phyloP scores from a whole-genome alignment of 2,797 vertebrate species.

The Tachyglossus aculeatus region DNA sequence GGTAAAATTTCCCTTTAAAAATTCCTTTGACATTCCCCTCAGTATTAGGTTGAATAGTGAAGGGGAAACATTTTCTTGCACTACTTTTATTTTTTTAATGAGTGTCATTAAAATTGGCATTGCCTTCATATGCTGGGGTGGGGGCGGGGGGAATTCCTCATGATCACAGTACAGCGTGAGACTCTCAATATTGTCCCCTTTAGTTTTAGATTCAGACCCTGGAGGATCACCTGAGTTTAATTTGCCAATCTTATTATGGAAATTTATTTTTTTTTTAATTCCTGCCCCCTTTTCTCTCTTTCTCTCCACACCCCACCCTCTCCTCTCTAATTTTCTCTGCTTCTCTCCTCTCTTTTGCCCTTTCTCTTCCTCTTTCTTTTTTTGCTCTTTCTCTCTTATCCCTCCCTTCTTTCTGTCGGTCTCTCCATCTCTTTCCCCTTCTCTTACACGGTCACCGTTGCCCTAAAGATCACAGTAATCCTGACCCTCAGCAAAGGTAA shows the following conservation, averaged over 20 bases:
- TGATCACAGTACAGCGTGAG: background rate
- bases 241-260: constrained; percentile 44
- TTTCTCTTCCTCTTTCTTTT: no score
- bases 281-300: no score
- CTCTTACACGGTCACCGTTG: constrained; percentile 18
- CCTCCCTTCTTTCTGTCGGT: no score
- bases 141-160: background rate
- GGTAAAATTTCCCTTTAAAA: background rate
- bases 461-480: constrained; percentile 40
- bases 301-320: no score
- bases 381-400: background rate
- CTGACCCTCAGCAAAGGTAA: background rate
- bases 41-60: constrained; percentile 14
- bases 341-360: no score
- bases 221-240: constrained; percentile 52
- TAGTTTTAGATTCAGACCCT: constrained; percentile 16
- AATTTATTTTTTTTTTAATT: constrained; percentile 58
- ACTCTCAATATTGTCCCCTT: constrained; percentile 12
- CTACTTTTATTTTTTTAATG: constrained; percentile 25
- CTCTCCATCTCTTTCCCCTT: constrained; percentile 38
- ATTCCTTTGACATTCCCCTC: background rate
- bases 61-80: constrained; percentile 8
- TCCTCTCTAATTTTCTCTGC: no score
- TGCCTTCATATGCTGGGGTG: background rate
- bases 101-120: background rate